Evolutionary conservation across 2,888 invertebrate genomes (phyloP).

Genomic region (Eupeodes latifasciatus): DNA sequence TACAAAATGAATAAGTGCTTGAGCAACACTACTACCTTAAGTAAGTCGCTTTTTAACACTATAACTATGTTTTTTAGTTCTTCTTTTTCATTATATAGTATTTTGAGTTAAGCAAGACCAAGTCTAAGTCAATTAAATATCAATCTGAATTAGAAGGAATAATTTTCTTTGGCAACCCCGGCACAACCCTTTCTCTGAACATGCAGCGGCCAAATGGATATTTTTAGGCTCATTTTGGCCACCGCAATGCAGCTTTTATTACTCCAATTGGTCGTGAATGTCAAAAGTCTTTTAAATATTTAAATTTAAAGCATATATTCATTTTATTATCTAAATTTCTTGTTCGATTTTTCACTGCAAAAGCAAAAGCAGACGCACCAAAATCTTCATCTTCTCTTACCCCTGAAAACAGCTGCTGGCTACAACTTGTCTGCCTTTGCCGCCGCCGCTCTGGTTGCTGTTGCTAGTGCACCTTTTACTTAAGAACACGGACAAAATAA

Average conservation of each 20-base stretch:
- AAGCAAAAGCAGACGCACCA: neutral
- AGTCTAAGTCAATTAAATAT: neutral
- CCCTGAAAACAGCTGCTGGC: conserved; percentile 72
- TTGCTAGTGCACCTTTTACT: no score
- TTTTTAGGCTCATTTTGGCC: conserved; percentile 9
- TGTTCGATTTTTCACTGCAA: conserved; percentile 6
- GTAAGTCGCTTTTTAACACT: no score
- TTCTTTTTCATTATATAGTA: no score
- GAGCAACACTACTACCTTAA: no score
- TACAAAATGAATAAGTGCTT: no score
- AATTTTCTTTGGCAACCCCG: conserved; percentile 36
- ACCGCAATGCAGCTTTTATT: conserved; percentile 26
- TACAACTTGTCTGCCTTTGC: conserved; percentile 71
- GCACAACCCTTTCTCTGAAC: conserved; percentile 30
- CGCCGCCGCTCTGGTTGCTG: neutral
- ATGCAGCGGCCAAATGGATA: conserved; percentile 25
- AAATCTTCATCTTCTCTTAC: conserved; percentile 50
- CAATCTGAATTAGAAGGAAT: neutral
- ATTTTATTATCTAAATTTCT: neutral
- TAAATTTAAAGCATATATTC: neutral
- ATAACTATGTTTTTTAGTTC: no score
- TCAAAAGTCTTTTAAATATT: neutral
- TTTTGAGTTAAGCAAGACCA: no score
- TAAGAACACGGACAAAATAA: neutral
- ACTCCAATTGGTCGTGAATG: conserved; percentile 22